These are phyloP conservation scores for Charadrius vociferus DNA, from an alignment of 2,113 vertebrate genomes.

Conservation along the genomic window DNA sequence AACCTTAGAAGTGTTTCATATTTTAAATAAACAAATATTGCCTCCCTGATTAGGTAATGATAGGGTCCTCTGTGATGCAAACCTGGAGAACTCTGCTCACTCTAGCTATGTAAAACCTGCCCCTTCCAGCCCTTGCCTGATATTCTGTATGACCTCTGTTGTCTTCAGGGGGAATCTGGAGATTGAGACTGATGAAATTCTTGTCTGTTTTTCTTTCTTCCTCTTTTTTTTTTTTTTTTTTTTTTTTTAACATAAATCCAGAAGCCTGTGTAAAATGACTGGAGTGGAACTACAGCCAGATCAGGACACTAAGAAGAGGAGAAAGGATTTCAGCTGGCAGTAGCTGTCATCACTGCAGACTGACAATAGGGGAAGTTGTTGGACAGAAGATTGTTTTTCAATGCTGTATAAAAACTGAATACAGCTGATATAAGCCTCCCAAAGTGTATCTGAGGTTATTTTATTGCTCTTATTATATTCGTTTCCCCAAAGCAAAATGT, in stretches of 20 bases:
- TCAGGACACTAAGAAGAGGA: neutral
- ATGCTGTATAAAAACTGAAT: conserved; percentile 42
- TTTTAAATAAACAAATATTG: conserved; percentile 24
- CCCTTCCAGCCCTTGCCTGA: neutral
- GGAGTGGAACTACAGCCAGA: conserved; percentile 41
- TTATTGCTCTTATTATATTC: conserved; percentile 60
- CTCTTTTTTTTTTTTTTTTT: neutral
- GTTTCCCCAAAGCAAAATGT: conserved; percentile 57
- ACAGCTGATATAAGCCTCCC: conserved; percentile 55
- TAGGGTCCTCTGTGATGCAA: accelerated
- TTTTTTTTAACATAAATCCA: conserved; percentile 14
- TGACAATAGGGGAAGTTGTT: conserved; percentile 22
- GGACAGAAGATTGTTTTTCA: conserved; percentile 51
- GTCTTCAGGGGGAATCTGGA: neutral
- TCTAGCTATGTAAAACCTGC: neutral
- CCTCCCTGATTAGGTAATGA: neutral
- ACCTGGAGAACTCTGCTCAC: neutral
- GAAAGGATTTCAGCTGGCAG: conserved; percentile 31
- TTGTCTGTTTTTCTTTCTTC: neutral
- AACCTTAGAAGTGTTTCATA: neutral
- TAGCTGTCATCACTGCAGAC: conserved; percentile 24
- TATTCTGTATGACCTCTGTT: neutral
- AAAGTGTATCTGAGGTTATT: conserved; percentile 56
- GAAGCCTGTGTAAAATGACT: conserved; percentile 15
- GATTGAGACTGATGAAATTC: neutral